These are phyloP conservation scores for Aviceda subcristata DNA, from an alignment of 2,113 vertebrate species.

Conservation along the genomic window DNA sequence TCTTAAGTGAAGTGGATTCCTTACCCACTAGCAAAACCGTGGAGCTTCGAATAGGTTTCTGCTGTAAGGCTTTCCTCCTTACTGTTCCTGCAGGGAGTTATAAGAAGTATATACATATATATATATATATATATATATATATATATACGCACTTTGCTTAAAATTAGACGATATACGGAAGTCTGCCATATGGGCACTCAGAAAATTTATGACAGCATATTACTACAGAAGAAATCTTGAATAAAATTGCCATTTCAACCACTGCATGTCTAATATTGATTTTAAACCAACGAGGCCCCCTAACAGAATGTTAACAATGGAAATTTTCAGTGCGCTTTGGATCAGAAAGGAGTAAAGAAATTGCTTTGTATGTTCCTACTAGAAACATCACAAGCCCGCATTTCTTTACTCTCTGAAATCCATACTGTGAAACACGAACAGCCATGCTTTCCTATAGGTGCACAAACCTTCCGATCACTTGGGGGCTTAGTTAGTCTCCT, in stretches of 20 bases:
- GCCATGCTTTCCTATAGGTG: not conserved
- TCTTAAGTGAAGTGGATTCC: not conserved
- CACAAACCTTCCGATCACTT: not conserved
- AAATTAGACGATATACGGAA: not conserved
- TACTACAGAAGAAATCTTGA: not conserved
- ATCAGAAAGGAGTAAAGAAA: not conserved
- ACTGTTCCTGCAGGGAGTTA: not conserved
- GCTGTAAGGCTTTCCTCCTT: not conserved
- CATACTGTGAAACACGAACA: not conserved
- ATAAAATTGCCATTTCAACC: not conserved
- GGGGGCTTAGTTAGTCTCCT: not conserved
- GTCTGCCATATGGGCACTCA: not conserved
- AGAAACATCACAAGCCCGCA: not conserved
- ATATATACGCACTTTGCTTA: not conserved
- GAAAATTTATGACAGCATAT: not conserved
- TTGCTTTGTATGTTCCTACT: not conserved
- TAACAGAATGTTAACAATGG: not conserved
- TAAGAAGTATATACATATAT: not conserved
- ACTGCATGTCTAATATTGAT: not conserved
- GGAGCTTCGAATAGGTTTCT: not conserved
- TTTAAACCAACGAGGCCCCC: not conserved
- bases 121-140: not conserved
- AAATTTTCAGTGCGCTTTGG: not conserved
- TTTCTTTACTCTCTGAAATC: not conserved
- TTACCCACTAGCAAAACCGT: not conserved